Evolutionary conservation across 2,888 invertebrate genomes (phyloP).

Genomic region (Nymphalis polychloros): DNA sequence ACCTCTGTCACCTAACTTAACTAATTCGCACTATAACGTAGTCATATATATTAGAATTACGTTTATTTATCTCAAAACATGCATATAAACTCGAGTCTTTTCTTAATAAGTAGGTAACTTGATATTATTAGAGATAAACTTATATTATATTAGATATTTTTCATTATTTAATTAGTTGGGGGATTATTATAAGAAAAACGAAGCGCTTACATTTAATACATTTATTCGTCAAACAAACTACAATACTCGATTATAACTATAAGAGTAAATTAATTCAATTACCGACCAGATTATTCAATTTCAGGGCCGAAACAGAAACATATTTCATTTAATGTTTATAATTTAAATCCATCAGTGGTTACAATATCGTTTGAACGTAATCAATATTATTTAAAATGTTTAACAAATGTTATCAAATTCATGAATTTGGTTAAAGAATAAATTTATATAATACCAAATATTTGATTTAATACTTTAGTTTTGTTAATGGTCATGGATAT

Average conservation of each 20-base stretch:
- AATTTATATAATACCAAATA: not conserved
- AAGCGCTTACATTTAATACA: not conserved
- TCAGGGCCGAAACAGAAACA: constrained; percentile 9
- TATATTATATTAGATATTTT: too few relatives aligned
- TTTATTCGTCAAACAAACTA: constrained; percentile 41
- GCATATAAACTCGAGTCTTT: not conserved
- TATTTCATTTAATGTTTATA: not conserved
- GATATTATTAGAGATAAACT: too few relatives aligned
- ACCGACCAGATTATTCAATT: constrained; percentile 49
- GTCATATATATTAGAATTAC: not conserved
- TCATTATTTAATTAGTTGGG: not conserved
- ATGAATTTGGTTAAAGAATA: not conserved
- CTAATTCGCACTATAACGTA: not conserved
- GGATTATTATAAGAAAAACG: not conserved
- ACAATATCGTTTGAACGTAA: not conserved
- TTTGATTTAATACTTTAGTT: not conserved
- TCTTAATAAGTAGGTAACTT: too few relatives aligned
- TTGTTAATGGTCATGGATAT: not conserved
- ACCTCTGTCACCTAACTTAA: constrained; percentile 40
- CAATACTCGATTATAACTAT: constrained; percentile 36
- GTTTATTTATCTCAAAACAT: not conserved
- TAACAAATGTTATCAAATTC: not conserved
- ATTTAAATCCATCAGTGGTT: not conserved
- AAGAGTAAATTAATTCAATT: constrained; percentile 40
- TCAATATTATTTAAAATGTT: not conserved